Evolutionary conservation across 2,888 invertebrate species (phyloP), one percentile per base, ranked within the genome.

Genomic region (Diaphora mendica): DNA sequence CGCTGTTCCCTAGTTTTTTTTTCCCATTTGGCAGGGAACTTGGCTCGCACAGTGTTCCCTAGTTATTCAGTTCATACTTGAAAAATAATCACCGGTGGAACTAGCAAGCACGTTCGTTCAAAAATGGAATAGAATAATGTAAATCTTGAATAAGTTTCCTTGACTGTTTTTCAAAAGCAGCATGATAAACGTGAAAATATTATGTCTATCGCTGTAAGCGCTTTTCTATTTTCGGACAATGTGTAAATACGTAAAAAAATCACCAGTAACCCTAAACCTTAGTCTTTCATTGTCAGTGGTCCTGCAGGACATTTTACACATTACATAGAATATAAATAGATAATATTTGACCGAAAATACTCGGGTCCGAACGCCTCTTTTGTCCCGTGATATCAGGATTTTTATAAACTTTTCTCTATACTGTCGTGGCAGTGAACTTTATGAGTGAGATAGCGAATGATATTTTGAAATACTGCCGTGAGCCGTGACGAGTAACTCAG

Each of bases 391-490:
- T 51, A 68, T 70, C 70, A 42, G 44, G 9, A 33, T 30, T 64
- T 70, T 70, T 64, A 44, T 30, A 70, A 70, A 64, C 13, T 48
- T 62, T 70, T 70, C 64, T 33, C 20, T 44, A n/a, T 44, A 33
- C 44, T 48, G 64, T 44, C 70, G 30, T 33, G 42, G 23, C 44
- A 44, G n/a, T 59, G 59, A 69, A 69, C 26, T 39, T 70, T 70
- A 23, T 64, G 33, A 70, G 26, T 30, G 9, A 64, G 70, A 70
- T 30, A 26, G 15, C 30, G 30, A 26, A 62, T 15, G 62, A 62
- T 30, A 30, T 30, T 62, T 62, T 30, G 30, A 62, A 62, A 17
- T 62, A 15, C 17, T 30, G 17, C 62, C 62, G 59, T 59, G 13
- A 59, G 17, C 62, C 62, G 59, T 59, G 13, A 59, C 26, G 4